Evolutionary conservation across 2,797 vertebrate species (phyloP), one percentile per base, ranked within the genome.

Genomic region (Anguilla anguilla): DNA sequence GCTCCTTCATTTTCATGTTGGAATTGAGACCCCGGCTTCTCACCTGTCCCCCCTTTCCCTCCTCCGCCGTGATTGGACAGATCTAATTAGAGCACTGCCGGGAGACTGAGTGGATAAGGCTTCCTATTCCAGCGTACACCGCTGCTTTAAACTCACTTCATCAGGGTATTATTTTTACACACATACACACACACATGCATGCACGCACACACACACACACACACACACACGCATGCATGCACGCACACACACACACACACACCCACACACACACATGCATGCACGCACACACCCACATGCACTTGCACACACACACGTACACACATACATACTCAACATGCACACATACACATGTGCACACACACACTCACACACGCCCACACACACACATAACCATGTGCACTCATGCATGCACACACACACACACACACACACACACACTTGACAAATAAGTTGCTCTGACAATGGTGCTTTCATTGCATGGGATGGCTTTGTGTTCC

Each of bases 31-130:
- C 91, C 93, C 77, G 91, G 89, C 89, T 91, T 90, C 92, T 96
- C 96, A 96, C 95, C 96, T 96, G 96, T 94, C 94, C 87, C 67
- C 94, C 92, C 89, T 84, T 84, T 43, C 90, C 91, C 88, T 86
- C 89, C 91, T 91, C n/a, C 93, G 92, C 93, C 94, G 91, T 91
- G 92, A 94, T 94, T 94, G 93, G 93, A 94, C 91, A 89, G 91
- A 91, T 93, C 87, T 92, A 92, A 93, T 94, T 77, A 77, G 31
- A 77, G 72, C 13, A 72, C 11, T 77, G 72, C 31, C 72, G 43
- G 72, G 13, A 77, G 72, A 39, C 13, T 2, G 11, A 5, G 35
- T 77, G 72, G 39, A 15, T 77, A 5, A 77, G 72, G 4, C 72
- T 43, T 77, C 3, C 35, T 43, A 43, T 43, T 43, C 13, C 35